A percentile compares a stretch with the other conserved stretches of the same genome.
Conservation (phyloP, 2,888 invertebrate species). For the Dicyrtoma fusca region DNA sequence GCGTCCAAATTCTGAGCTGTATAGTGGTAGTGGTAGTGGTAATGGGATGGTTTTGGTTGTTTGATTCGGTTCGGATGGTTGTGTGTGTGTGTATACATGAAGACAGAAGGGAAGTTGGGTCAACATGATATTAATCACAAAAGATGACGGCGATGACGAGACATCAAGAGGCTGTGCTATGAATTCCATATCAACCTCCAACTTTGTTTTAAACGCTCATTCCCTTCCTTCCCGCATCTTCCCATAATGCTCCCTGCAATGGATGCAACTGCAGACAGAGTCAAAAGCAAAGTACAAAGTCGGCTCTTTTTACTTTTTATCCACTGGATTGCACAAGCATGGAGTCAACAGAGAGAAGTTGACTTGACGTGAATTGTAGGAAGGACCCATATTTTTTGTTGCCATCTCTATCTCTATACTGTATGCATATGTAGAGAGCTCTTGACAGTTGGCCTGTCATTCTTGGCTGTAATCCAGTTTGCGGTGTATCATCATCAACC, state of each 20-base stretch:
- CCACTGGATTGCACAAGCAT: not conserved
- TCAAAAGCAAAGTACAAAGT: slow-evolving; percentile 13
- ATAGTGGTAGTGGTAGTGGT: not conserved
- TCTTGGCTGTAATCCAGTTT: slow-evolving; percentile 15
- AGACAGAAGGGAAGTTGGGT: slow-evolving; percentile 36
- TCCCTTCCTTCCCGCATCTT: slow-evolving; percentile 7
- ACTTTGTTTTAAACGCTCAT: slow-evolving; percentile 36
- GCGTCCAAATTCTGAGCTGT: not conserved
- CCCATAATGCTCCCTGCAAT: not conserved
- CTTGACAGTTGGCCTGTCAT: no score
- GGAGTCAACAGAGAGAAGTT: not conserved
- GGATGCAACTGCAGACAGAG: no score
- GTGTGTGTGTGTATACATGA: not conserved
- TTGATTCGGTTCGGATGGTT: not conserved
- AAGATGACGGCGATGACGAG: slow-evolving; percentile 39
- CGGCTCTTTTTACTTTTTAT: slow-evolving; percentile 22
- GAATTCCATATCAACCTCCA: slow-evolving; percentile 39
- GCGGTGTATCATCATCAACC: no score
- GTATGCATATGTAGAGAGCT: no score
- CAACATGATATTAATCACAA: slow-evolving; percentile 40
- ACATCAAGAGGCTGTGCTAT: slow-evolving; percentile 37
- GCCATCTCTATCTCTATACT: not conserved
- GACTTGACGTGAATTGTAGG: not conserved
- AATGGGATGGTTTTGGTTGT: not conserved
- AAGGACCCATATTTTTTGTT: not conserved